Conservation (phyloP, 2,113 vertebrate genomes). For the Aplodontia rufa region DNA sequence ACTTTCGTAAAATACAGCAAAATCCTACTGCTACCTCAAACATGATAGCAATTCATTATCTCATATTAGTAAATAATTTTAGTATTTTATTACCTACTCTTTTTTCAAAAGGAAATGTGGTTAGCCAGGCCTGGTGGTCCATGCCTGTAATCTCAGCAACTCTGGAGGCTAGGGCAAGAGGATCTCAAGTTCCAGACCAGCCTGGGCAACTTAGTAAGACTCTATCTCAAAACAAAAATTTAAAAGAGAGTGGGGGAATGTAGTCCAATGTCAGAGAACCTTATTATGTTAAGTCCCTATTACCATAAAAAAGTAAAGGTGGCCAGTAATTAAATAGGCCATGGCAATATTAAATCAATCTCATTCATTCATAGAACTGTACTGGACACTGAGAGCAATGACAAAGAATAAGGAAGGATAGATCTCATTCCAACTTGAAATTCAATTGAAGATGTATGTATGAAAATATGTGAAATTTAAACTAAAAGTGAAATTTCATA, state of each 20-base stretch:
- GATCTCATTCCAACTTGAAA: background rate
- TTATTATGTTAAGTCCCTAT: too few relatives aligned
- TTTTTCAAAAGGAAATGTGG: background rate
- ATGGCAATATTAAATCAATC: background rate
- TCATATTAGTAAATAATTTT: background rate
- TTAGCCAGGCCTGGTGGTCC: too few relatives aligned
- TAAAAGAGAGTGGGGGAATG: too few relatives aligned
- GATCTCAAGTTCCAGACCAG: too few relatives aligned
- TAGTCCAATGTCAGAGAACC: too few relatives aligned
- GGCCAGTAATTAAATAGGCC: background rate
- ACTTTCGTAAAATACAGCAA: background rate
- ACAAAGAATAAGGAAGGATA: background rate
- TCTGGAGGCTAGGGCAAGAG: too few relatives aligned
- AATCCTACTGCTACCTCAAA: background rate
- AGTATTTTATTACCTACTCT: background rate
- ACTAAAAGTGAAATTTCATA: background rate
- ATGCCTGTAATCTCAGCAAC: too few relatives aligned
- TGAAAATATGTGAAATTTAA: background rate
- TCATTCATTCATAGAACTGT: background rate
- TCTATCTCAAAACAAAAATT: too few relatives aligned
- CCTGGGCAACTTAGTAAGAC: too few relatives aligned
- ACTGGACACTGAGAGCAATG: background rate
- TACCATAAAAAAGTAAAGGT: background rate
- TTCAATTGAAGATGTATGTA: background rate
- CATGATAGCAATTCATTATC: background rate